Percentiles rank a stretch among this genome's conserved stretches.
These are phyloP conservation scores for Linurgus olivaceus DNA, from an alignment of 2,797 vertebrate genomes.

Conservation along the genomic window DNA sequence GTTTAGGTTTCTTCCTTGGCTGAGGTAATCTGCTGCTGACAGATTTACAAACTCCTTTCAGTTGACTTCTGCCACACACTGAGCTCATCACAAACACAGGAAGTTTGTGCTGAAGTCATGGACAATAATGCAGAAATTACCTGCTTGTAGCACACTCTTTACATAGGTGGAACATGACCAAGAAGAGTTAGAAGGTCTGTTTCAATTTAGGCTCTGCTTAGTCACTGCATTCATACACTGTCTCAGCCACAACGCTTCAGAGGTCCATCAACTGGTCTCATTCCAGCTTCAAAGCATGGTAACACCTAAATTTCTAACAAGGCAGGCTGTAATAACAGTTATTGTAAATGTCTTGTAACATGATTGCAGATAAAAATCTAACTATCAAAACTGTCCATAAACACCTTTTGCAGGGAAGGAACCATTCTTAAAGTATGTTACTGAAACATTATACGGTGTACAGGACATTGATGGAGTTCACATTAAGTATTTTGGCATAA, in stretches of 20 bases:
- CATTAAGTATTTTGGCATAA: neutral
- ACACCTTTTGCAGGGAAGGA: neutral
- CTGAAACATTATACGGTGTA: neutral
- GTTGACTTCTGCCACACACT: neutral
- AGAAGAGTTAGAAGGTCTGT: neutral
- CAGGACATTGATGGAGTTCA: neutral
- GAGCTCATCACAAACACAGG: neutral
- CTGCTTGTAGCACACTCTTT: neutral
- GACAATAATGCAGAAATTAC: neutral
- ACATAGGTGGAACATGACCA: neutral
- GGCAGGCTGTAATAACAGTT: neutral
- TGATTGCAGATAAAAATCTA: neutral
- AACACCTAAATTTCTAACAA: neutral
- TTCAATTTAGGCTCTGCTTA: neutral
- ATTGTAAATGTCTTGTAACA: neutral
- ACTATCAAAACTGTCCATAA: neutral
- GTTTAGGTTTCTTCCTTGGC: neutral
- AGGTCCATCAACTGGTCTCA: neutral
- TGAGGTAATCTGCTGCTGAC: neutral
- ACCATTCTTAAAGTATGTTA: neutral
- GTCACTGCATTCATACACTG: neutral
- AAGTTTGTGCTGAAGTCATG: neutral
- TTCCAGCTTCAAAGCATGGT: neutral
- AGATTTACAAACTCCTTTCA: neutral
- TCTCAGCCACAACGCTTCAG: neutral